Percentiles rank a stretch among this genome's conserved stretches.
phyloP scores from a whole-genome alignment of 2,888 invertebrate genomes.

The Diarsia rubi region DNA sequence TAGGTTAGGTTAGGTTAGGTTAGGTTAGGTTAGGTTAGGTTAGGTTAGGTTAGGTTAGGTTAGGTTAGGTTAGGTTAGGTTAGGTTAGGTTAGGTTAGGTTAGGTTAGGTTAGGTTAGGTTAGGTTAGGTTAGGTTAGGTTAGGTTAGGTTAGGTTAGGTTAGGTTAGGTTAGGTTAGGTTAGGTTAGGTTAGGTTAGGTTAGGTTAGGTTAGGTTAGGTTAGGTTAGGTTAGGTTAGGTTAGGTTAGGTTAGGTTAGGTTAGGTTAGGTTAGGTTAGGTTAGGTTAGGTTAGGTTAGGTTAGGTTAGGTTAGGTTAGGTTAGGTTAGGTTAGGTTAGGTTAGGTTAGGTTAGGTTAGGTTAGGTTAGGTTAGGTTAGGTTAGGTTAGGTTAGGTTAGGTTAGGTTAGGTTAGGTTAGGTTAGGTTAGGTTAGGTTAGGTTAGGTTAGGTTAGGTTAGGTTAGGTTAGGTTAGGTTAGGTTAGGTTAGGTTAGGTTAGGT shows the following conservation, averaged over 20 bases:
- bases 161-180: slow-evolving; percentile 49
- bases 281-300: slow-evolving; percentile 39
- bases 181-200: slow-evolving; percentile 24
- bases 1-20: slow-evolving; percentile 47
- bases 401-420: slow-evolving; percentile 57
- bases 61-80: slow-evolving; percentile 42
- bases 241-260: slow-evolving; percentile 50
- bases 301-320: slow-evolving; percentile 42
- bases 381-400: slow-evolving; percentile 58
- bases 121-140: slow-evolving; percentile 46
- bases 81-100: slow-evolving; percentile 40
- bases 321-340: slow-evolving; percentile 38
- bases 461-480: slow-evolving; percentile 60
- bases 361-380: slow-evolving; percentile 49
- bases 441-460: slow-evolving; percentile 61
- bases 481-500: slow-evolving; percentile 57
- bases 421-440: slow-evolving; percentile 58
- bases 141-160: slow-evolving; percentile 33
- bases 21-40: slow-evolving; percentile 46
- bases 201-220: slow-evolving; percentile 51
- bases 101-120: slow-evolving; percentile 49
- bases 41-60: slow-evolving; percentile 45
- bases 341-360: slow-evolving; percentile 55
- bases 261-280: slow-evolving; percentile 52
- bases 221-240: slow-evolving; percentile 52